A percentile compares a stretch with the other conserved stretches of the same genome.
phyloP scores from a whole-genome alignment of 2,888 invertebrate species.

The Ephialtes manifestator region DNA sequence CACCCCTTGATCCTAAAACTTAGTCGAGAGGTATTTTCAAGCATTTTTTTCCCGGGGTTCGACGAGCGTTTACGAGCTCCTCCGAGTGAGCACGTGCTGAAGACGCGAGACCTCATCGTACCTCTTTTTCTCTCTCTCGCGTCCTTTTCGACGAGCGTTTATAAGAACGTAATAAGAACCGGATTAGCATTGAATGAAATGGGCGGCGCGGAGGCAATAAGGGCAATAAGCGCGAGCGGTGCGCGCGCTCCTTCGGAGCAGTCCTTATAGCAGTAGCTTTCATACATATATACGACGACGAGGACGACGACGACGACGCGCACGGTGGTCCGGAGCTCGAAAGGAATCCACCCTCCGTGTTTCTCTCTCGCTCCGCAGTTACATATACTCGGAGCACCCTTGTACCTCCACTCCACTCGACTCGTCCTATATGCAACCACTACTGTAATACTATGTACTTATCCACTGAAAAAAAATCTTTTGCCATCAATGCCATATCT shows the following conservation, averaged over 20 bases:
- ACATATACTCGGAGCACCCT: slow-evolving; percentile 55
- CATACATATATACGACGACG: slow-evolving; percentile 41
- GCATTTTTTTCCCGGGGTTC: slow-evolving; percentile 47
- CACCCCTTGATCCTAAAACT: slow-evolving; percentile 36
- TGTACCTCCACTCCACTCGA: slow-evolving; percentile 31
- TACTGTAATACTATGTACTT: slow-evolving; percentile 19
- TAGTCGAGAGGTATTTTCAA: slow-evolving; percentile 16
- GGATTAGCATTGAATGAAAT: slow-evolving; percentile 86
- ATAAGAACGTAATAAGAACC: slow-evolving; percentile 85
- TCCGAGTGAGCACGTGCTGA: slow-evolving; percentile 71
- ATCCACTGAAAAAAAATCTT: not conserved
- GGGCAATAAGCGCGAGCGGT: slow-evolving; percentile 76
- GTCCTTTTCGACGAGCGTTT: slow-evolving; percentile 81
- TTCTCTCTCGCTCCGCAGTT: slow-evolving; percentile 56
- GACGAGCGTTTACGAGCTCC: slow-evolving; percentile 62
- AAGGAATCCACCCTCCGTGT: slow-evolving; percentile 63
- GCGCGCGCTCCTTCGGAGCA: slow-evolving; percentile 58
- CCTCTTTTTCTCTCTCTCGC: slow-evolving; percentile 22
- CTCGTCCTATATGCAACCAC: slow-evolving; percentile 3
- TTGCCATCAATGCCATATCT: not conserved
- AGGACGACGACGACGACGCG: slow-evolving; percentile 52
- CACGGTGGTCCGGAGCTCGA: slow-evolving; percentile 76
- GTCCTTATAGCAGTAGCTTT: slow-evolving; percentile 52
- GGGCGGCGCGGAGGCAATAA: slow-evolving; percentile 80
- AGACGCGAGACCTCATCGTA: slow-evolving; percentile 54